These are phyloP conservation scores for Blera fallax DNA, from an alignment of 2,888 invertebrate genomes.

Conservation along the genomic window DNA sequence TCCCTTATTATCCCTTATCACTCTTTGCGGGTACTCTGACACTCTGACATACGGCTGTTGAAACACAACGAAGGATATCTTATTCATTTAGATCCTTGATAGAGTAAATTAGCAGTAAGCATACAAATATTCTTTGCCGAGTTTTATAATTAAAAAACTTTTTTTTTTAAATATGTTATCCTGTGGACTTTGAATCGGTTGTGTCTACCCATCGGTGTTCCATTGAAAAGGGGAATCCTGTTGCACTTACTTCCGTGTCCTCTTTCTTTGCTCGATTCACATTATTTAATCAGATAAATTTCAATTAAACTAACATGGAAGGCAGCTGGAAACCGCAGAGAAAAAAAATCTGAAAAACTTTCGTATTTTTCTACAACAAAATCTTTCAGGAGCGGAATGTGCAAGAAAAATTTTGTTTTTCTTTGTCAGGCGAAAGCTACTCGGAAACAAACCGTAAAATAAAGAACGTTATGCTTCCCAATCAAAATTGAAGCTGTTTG, in stretches of 20 bases:
- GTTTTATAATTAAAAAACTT: conserved; percentile 16
- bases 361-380: background rate
- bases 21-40: background rate
- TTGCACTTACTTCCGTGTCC: background rate
- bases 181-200: background rate
- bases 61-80: background rate
- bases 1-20: conserved; percentile 14
- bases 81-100: background rate
- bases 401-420: too few relatives aligned
- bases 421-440: too few relatives aligned
- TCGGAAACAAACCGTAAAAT: too few relatives aligned
- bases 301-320: background rate
- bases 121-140: background rate
- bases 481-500: too few relatives aligned
- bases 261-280: background rate
- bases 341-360: too few relatives aligned
- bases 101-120: background rate
- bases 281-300: background rate
- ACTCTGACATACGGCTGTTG: background rate
- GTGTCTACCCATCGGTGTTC: too few relatives aligned
- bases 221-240: too few relatives aligned
- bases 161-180: too few relatives aligned
- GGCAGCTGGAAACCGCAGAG: background rate
- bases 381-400: background rate
- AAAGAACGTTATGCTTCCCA: too few relatives aligned